Conservation (phyloP, 2,797 vertebrate species). For the Gallirallus australis region DNA sequence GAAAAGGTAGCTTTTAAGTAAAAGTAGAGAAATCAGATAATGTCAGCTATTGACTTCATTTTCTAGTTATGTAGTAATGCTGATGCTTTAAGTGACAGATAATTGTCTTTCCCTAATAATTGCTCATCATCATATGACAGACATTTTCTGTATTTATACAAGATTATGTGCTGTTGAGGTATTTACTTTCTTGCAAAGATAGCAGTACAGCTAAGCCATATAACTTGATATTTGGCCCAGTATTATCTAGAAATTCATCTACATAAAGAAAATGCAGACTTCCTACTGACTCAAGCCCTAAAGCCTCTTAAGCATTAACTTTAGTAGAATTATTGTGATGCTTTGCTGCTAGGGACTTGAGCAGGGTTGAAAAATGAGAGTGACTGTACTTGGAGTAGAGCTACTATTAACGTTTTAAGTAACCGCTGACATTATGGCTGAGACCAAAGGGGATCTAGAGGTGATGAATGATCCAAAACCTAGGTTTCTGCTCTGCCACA, state of each 20-base stretch:
- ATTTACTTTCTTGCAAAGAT: not conserved
- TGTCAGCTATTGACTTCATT: not conserved
- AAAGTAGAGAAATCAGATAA: not conserved
- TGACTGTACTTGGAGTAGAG: not conserved
- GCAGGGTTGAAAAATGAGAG: not conserved
- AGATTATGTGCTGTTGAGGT: not conserved
- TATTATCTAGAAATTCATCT: not conserved
- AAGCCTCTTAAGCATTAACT: not conserved
- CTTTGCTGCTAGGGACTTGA: not conserved
- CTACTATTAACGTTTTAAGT: not conserved
- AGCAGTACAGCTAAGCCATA: not conserved
- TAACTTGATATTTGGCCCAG: accelerated
- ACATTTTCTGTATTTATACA: not conserved
- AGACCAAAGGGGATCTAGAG: not conserved
- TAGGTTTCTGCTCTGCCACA: not conserved
- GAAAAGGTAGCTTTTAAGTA: not conserved
- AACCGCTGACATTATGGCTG: not conserved
- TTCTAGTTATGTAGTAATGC: not conserved
- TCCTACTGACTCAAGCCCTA: not conserved
- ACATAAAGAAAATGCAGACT: not conserved
- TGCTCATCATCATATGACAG: not conserved
- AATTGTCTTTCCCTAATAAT: not conserved
- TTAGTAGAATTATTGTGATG: not conserved
- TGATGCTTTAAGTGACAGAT: not conserved
- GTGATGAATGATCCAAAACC: not conserved